Evolutionary conservation across 2,888 invertebrate species (phyloP).

Genomic region (Caenorhabditis imperialis): DNA sequence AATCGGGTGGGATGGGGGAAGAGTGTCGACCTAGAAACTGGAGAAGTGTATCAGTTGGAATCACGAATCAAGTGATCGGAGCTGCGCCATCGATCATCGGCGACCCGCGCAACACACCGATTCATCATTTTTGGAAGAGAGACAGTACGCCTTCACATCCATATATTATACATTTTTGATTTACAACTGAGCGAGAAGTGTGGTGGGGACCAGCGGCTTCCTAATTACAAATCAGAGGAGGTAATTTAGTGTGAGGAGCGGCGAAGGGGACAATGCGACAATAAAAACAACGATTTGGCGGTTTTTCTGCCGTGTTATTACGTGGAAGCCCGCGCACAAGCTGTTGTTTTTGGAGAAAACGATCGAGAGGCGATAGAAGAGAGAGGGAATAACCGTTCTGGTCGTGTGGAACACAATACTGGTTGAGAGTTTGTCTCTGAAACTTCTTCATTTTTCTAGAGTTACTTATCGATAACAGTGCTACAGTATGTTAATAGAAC

Average conservation of each 20-base stretch:
- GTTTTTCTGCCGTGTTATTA: conserved; percentile 9
- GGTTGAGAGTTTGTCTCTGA: too few species aligned
- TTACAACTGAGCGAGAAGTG: conserved; percentile 16
- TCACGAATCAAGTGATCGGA: not conserved
- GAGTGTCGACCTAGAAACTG: conserved; percentile 27
- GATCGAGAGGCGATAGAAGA: too few species aligned
- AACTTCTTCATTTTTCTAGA: too few species aligned
- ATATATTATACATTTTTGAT: conserved; percentile 46
- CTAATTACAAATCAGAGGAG: conserved; percentile 37
- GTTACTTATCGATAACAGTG: too few species aligned
- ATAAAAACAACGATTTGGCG: conserved; percentile 43
- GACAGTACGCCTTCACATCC: conserved; percentile 12
- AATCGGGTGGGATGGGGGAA: conserved; percentile 11
- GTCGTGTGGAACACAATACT: too few species aligned
- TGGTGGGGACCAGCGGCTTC: conserved; percentile 23
- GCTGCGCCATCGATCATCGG: conserved; percentile 39
- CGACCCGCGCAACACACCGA: conserved; percentile 45
- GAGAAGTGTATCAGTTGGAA: not conserved
- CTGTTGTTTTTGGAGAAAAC: too few species aligned
- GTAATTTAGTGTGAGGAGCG: conserved; percentile 40
- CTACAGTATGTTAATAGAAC: too few species aligned
- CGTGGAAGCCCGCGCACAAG: too few species aligned
- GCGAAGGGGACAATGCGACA: conserved; percentile 17
- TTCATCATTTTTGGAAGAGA: conserved; percentile 49
- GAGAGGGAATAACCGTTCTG: too few species aligned